Conservation (phyloP, 2,797 vertebrate species). For the Miichthys miiuy region DNA sequence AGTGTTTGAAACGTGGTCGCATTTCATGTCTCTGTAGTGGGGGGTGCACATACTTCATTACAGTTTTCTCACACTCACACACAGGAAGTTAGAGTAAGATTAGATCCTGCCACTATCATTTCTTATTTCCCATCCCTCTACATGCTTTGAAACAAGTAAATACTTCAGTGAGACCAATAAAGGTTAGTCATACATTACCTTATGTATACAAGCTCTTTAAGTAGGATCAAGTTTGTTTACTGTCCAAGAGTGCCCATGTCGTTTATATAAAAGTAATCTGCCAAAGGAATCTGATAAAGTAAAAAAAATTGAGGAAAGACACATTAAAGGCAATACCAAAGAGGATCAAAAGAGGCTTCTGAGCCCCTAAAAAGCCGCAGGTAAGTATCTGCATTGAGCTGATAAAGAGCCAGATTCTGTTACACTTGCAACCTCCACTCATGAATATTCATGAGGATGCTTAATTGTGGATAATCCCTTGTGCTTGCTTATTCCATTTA, state of each 20-base stretch:
- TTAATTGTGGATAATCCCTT: slow-evolving; percentile 75
- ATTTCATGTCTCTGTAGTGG: background rate
- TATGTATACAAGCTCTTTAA: slow-evolving; percentile 10
- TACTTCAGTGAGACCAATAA: background rate
- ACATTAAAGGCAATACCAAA: slow-evolving; percentile 23
- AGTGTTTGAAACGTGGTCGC: slow-evolving; percentile 13
- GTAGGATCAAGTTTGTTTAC: slow-evolving; percentile 20
- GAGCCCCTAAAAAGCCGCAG: slow-evolving; percentile 47
- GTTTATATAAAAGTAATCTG: slow-evolving; percentile 21
- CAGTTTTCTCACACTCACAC: background rate
- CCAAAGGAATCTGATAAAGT: slow-evolving; percentile 32
- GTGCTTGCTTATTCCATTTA: slow-evolving; percentile 65
- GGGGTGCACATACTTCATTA: background rate
- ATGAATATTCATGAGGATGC: slow-evolving; percentile 75
- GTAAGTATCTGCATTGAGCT: slow-evolving; percentile 50
- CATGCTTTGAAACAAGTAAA: background rate
- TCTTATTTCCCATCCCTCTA: slow-evolving; percentile 12
- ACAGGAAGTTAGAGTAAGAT: slow-evolving; percentile 29
- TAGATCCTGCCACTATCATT: slow-evolving; percentile 9
- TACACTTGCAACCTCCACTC: slow-evolving; percentile 36
- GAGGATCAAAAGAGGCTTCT: slow-evolving; percentile 54
- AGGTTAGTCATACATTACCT: background rate
- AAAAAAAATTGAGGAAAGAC: slow-evolving; percentile 42
- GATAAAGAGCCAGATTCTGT: slow-evolving; percentile 62
- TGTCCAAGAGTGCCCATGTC: background rate